Base-by-base conservation (phyloP, 2,888 invertebrate species). In the Ochropacha duplaris region DNA sequence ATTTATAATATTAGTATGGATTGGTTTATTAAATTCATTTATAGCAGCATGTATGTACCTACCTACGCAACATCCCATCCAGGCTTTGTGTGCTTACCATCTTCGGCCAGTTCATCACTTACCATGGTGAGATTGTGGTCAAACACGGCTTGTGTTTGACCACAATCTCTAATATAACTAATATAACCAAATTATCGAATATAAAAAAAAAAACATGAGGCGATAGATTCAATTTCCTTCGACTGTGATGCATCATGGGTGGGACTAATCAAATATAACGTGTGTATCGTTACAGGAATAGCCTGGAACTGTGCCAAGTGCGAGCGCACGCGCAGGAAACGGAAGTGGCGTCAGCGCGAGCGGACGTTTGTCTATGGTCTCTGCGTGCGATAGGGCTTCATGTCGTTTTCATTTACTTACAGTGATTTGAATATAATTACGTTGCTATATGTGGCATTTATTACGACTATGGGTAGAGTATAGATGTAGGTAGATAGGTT, bases 241-340 rank as follows among this genome's bases (percentile, higher is more conserved):
- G 19, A 44, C 44, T 44, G 2, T 16, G 34, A 22, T 57, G 52
- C 52, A 50, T 39, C 51, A 22, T 55, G 36, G 52, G 56, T 54
- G 56, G 31, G 19, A 49, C 31, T 39, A 34, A 36, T 54, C 22
- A 34, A 31, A 36, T 22, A 14, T 5, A 36, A 36, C 36, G 36
- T 22, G 39, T 31, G 49, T 58, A 31, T 59, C 61, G 60, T 62
- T 69, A 66, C 81, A 72, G 78, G 78, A 83, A 84, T 85, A 84
- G 79, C 72, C 75, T 86, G 87, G 87, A 78, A 60, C 61, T 58
- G 68, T 55, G 79, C 86, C 86, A 84, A 63, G 61, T 65, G 70
- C 71, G 52, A 22, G 69, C 71, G 62, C 66, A 74, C 76, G 68
- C 74, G 74, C 59, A 64, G 84, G 80, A 82, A 83, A 64, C 82